These are phyloP conservation scores for Scarus forsteni DNA, from an alignment of 2,797 vertebrate genomes.

Conservation along the genomic window DNA sequence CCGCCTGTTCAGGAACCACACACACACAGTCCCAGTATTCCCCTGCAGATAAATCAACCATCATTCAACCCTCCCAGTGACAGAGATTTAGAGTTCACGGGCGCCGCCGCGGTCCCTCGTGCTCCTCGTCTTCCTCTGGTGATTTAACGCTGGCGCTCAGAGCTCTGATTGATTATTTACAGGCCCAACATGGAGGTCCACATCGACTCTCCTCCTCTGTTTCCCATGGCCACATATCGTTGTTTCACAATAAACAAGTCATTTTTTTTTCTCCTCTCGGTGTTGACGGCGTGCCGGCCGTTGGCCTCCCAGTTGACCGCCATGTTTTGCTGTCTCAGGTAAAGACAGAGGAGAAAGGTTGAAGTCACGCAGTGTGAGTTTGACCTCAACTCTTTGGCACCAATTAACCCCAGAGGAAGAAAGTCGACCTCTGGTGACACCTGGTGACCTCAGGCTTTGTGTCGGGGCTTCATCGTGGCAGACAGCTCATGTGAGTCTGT, in stretches of 20 bases:
- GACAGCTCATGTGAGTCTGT: conserved; percentile 1
- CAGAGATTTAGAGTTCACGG: conserved; percentile 58
- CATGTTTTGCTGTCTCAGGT: conserved; percentile 45
- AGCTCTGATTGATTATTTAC: conserved; percentile 66
- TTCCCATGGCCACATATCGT: conserved; percentile 23
- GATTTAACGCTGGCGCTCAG: conserved; percentile 51
- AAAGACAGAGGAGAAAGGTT: conserved; percentile 41
- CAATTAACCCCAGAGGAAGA: conserved; percentile 68
- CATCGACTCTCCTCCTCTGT: conserved; percentile 14
- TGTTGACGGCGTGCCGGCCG: neutral
- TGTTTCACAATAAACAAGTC: conserved; percentile 49
- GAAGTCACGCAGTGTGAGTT: conserved; percentile 29
- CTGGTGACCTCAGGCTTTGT: conserved; percentile 15
- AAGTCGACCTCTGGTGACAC: conserved; percentile 33
- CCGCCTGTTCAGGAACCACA: conserved; percentile 20
- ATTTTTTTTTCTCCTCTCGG: conserved; percentile 32
- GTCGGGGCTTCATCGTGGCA: conserved; percentile 1
- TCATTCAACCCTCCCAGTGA: conserved; percentile 40
- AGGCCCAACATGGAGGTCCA: conserved; percentile 44
- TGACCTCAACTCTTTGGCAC: conserved; percentile 53
- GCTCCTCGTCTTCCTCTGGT: conserved; percentile 44
- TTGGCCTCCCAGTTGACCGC: conserved; percentile 24
- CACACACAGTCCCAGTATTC: conserved; percentile 6
- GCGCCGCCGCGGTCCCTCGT: neutral
- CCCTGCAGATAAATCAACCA: conserved; percentile 45